Conservation (phyloP, 2,888 invertebrate genomes). For the Leucophenga montana region DNA sequence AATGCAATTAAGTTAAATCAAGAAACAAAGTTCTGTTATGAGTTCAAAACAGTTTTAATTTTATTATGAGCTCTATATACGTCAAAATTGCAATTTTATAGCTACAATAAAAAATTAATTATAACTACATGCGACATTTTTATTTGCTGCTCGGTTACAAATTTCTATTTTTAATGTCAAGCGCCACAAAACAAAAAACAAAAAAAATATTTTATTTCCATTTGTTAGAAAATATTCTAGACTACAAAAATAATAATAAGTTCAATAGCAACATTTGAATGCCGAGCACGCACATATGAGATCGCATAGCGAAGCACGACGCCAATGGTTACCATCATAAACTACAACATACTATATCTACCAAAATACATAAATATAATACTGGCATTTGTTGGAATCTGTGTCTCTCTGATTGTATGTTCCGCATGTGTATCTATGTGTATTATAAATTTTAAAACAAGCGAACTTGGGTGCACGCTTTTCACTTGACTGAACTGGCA, state of each 20-base stretch:
- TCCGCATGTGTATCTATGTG: constrained; percentile 40
- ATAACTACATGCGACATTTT: no score
- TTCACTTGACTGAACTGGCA: neutral
- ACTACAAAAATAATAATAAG: constrained; percentile 6
- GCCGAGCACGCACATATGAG: constrained; percentile 38
- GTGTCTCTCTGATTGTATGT: constrained; percentile 59
- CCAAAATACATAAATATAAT: constrained; percentile 41
- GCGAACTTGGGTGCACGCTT: neutral
- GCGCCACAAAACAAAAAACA: no score
- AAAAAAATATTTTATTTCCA: no score
- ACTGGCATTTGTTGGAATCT: constrained; percentile 49
- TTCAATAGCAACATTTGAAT: constrained; percentile 25
- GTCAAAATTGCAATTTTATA: neutral
- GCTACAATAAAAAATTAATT: no score
- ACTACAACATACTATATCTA: constrained; percentile 46
- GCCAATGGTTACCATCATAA: constrained; percentile 56
- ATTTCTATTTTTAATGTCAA: no score
- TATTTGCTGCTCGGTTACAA: no score
- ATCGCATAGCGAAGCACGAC: constrained; percentile 10
- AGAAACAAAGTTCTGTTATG: no score
- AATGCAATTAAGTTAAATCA: no score
- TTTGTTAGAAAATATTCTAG: neutral
- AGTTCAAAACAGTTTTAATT: no score
- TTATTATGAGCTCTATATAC: neutral
- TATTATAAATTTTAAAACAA: constrained; percentile 65